Percentiles rank a stretch among this genome's conserved stretches.
Evolutionary conservation across 2,113 vertebrate species (phyloP).

Genomic region (Rhadina sibilatrix): DNA sequence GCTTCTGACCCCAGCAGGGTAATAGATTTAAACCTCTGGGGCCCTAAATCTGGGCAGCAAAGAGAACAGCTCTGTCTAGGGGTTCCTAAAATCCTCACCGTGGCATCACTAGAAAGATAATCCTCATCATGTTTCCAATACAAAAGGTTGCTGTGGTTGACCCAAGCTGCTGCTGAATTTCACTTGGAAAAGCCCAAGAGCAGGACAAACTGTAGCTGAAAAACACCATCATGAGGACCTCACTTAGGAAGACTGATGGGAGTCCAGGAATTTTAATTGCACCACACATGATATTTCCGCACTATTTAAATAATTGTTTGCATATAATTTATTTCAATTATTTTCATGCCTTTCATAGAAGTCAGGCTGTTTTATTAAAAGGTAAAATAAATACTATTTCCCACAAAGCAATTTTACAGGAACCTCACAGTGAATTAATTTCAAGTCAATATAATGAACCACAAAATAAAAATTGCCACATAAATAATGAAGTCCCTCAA

Average conservation of each 20-base stretch:
- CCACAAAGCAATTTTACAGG: neutral
- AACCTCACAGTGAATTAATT: constrained; percentile 6
- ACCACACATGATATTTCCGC: neutral
- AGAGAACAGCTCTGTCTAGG: neutral
- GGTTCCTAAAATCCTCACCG: neutral
- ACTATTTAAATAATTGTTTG: neutral
- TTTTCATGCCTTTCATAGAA: neutral
- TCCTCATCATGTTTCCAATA: rapidly evolving
- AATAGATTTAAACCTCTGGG: neutral
- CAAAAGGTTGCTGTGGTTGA: neutral
- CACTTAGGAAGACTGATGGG: neutral
- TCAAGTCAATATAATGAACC: neutral
- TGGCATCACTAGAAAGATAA: neutral
- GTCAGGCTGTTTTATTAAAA: neutral
- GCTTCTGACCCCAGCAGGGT: neutral
- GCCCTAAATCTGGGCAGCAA: neutral
- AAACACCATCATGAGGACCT: neutral
- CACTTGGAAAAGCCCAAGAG: rapidly evolving
- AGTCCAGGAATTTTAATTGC: neutral
- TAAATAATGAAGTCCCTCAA: neutral
- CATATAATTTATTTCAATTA: constrained; percentile 10
- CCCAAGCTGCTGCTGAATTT: neutral
- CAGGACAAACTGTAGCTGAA: neutral
- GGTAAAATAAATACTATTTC: constrained; percentile 17
- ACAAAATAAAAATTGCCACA: neutral